Conservation (phyloP, 1,140 invertebrate genomes). For the Ips nitidus region DNA sequence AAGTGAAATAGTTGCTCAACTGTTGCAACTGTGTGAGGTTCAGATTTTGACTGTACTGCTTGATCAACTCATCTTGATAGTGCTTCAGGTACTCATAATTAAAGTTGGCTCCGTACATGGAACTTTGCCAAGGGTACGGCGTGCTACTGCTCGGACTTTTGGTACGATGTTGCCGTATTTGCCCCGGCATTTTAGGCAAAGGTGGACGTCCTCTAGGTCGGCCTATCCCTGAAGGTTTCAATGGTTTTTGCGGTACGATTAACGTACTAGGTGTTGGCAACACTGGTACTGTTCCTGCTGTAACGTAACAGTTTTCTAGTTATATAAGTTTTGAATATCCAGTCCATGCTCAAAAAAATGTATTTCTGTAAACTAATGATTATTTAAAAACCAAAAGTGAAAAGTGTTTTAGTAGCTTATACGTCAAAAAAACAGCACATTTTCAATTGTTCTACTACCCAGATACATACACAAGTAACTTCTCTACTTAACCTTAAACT, state of each 20-base stretch:
- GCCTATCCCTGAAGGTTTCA: constrained; percentile 44
- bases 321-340: constrained; percentile 1
- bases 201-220: constrained; percentile 50
- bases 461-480: too few relatives aligned
- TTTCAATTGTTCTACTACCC: too few relatives aligned
- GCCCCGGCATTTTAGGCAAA: constrained; percentile 44
- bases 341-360: background rate
- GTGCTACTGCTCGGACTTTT: constrained; percentile 37
- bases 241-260: constrained; percentile 14
- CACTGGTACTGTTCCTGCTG: constrained; percentile 35
- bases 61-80: constrained; percentile 49
- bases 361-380: background rate
- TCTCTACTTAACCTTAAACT: too few relatives aligned
- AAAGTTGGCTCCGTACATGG: constrained; percentile 27
- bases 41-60: constrained; percentile 49
- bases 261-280: constrained; percentile 42
- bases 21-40: constrained; percentile 41
- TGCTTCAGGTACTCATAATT: constrained; percentile 46
- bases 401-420: too few relatives aligned
- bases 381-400: too few relatives aligned
- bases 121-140: constrained; percentile 40
- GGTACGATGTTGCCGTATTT: constrained; percentile 37
- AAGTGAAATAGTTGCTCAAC: constrained; percentile 39
- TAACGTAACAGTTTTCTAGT: background rate
- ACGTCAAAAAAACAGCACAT: too few relatives aligned